Evolutionary conservation across 2,888 invertebrate species (phyloP), one percentile per base, ranked within the genome.

Genomic region (Drosophila algonquin): DNA sequence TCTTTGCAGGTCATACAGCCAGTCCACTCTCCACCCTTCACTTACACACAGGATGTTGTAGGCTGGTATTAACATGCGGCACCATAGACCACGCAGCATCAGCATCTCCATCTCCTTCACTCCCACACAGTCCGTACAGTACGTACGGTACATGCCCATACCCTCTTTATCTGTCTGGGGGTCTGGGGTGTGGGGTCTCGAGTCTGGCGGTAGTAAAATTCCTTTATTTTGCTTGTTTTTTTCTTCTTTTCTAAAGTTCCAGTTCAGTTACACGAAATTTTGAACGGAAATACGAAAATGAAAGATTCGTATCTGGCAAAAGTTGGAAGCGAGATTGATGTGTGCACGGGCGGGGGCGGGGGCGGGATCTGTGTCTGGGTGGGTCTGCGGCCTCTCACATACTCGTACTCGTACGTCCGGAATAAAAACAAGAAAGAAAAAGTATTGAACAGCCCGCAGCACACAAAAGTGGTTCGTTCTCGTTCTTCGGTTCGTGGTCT

Each of bases 271-370:
- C 83, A 79, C 76, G 73, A 76, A 81, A 81, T 84, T 67, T 83
- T 78, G 75, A 84, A 75, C 84, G 84, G 84, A 85, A 85, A 87
- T 84, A 80, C 77, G 85, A 85, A 85, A 85, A 85, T 85, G 84
- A 82, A 85, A 85, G 84, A 85, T 85, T 87, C 87, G 76, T 85
- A 85, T 85, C 84, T 79, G 73, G 59, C 32, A 53, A 72, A 81
- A 80, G 86, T 83, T 80, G 74, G 79, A 45, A 73, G 67, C 77
- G 79, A 86, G 84, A 84, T 84, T 84, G 84, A 84, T 84, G 84
- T 84, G 83, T 86, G 77, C 81, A 75, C 54, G 75, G 73, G 70
- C 70, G 69, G 61, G 56, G 40, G 56, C 58, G 6, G 40, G 6
- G n/a, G 5, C 40, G 6, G 40, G 6, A 7, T 1, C 40, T 40